Evolutionary conservation across 2,113 vertebrate genomes (phyloP).

Genomic region (Brevimyrus niger): DNA sequence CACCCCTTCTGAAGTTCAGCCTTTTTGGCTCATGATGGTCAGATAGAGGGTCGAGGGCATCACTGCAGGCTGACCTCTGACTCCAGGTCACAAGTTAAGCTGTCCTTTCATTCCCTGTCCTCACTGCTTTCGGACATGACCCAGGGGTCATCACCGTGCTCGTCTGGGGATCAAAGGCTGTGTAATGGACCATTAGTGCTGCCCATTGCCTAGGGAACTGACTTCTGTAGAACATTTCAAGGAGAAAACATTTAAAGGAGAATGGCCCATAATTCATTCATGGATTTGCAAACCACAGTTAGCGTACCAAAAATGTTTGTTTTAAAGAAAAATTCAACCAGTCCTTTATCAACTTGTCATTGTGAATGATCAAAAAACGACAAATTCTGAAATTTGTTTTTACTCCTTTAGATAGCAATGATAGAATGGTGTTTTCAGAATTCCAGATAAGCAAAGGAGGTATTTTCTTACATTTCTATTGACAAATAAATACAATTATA

Average conservation of each 20-base stretch:
- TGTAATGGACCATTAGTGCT: slow-evolving; percentile 27
- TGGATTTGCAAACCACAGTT: neutral
- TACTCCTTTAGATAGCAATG: neutral
- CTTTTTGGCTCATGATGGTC: slow-evolving; percentile 37
- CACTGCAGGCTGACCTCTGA: slow-evolving; percentile 64
- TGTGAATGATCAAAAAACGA: neutral
- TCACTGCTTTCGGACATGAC: slow-evolving; percentile 37
- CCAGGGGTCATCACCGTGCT: slow-evolving; percentile 50
- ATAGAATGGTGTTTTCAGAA: neutral
- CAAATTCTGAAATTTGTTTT: neutral
- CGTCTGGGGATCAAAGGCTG: slow-evolving; percentile 33
- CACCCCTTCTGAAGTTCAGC: neutral
- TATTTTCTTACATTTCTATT: neutral
- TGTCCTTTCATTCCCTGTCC: slow-evolving; percentile 53
- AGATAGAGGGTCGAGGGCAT: slow-evolving; percentile 54
- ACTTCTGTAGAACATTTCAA: neutral
- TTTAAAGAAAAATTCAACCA: neutral
- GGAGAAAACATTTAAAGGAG: neutral
- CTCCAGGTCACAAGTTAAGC: slow-evolving; percentile 85
- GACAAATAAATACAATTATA: neutral
- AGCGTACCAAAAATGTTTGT: neutral
- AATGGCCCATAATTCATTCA: neutral
- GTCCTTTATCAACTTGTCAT: neutral
- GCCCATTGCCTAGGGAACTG: slow-evolving; percentile 20
- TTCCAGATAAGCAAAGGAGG: neutral